Evolutionary conservation across 2,113 vertebrate species (phyloP).

Genomic region (Helogale parvula): DNA sequence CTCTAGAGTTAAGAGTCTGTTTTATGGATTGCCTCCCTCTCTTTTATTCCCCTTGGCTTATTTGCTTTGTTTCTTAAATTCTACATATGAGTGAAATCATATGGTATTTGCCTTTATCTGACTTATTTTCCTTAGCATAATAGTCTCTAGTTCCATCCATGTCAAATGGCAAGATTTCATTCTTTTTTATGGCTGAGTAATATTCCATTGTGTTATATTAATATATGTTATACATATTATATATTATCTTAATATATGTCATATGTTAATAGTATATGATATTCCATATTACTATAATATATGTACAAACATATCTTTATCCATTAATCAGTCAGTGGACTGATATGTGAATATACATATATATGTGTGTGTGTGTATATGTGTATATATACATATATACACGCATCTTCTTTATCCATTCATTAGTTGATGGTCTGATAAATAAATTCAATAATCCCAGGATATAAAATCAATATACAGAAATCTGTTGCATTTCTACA

Average conservation of each 20-base stretch:
- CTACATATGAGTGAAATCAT: background rate
- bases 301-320: no score
- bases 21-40: background rate
- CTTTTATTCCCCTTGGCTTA: background rate
- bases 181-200: background rate
- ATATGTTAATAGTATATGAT: no score
- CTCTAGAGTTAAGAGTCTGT: background rate
- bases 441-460: background rate
- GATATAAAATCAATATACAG: background rate
- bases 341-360: background rate
- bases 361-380: background rate
- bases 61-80: background rate
- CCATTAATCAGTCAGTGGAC: no score
- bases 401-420: background rate
- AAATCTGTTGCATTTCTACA: background rate
- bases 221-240: background rate
- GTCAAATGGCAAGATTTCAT: background rate
- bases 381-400: no score
- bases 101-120: background rate
- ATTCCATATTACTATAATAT: no score
- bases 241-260: no score
- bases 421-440: background rate
- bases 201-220: background rate
- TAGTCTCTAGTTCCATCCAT: background rate
- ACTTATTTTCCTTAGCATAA: background rate